These are phyloP conservation scores for Xestia rhomboidea DNA, from an alignment of 2,888 invertebrate genomes.

Conservation along the genomic window DNA sequence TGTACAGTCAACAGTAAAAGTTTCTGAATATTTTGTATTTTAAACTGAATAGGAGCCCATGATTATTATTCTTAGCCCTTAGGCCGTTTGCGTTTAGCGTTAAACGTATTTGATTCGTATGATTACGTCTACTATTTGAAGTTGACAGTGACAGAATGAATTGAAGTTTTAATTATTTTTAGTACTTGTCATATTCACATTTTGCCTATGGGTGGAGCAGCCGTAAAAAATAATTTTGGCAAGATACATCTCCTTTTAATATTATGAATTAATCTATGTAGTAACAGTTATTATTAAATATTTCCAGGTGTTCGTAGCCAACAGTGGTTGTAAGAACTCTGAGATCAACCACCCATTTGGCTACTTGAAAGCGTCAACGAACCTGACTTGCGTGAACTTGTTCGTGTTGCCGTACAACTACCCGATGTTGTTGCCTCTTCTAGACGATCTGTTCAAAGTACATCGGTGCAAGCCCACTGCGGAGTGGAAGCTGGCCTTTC, in stretches of 20 bases:
- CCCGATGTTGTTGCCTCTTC: constrained; percentile 96
- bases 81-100: background rate
- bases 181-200: too few relatives aligned
- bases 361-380: constrained; percentile 98
- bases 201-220: too few relatives aligned
- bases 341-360: constrained; percentile 99
- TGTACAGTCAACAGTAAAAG: background rate
- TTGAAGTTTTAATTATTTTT: background rate
- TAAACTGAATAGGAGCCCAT: background rate
- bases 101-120: background rate
- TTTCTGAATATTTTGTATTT: background rate
- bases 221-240: too few relatives aligned
- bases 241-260: background rate
- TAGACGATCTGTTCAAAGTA: constrained; percentile 98
- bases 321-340: constrained; percentile 95
- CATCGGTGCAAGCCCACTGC: constrained; percentile 97
- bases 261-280: background rate
- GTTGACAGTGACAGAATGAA: background rate
- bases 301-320: constrained; percentile 95
- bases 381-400: constrained; percentile 97
- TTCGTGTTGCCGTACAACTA: constrained; percentile 99
- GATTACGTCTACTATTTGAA: background rate
- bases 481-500: constrained; percentile 98
- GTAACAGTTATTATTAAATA: background rate
- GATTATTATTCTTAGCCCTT: background rate